Conservation (phyloP, 92 coral and sea anemone genomes). For the Desmophyllum pertusum region DNA sequence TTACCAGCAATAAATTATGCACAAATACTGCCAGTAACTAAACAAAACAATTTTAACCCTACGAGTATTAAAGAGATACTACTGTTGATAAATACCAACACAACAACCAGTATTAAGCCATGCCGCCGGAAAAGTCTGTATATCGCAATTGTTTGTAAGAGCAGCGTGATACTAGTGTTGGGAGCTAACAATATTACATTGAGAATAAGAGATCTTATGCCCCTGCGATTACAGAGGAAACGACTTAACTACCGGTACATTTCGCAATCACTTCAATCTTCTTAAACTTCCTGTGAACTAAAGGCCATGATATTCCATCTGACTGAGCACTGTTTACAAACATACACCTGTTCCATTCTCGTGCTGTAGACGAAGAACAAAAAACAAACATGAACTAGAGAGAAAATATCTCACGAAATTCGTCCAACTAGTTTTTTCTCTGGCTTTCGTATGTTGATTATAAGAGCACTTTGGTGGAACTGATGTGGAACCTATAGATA, state of each 20-base stretch:
- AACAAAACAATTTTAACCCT: no score
- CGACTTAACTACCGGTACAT: neutral
- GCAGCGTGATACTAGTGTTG: neutral
- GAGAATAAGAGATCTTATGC: neutral
- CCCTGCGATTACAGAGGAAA: neutral
- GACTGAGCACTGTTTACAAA: neutral
- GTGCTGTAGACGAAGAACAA: neutral
- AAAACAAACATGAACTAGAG: neutral
- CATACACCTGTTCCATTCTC: constrained; percentile 7
- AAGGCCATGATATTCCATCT: neutral
- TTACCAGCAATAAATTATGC: no score
- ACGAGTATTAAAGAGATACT: no score
- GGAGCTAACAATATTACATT: neutral
- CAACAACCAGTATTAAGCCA: no score
- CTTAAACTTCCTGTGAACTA: neutral
- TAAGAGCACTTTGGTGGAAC: neutral
- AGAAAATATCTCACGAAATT: neutral
- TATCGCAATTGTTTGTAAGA: neutral
- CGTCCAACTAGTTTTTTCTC: neutral
- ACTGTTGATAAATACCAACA: no score
- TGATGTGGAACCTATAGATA: neutral
- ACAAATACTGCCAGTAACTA: no score
- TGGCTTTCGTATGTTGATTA: neutral
- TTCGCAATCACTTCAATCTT: constrained; percentile 5
- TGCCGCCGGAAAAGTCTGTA: neutral